These are phyloP conservation scores for Eretmochelys imbricata DNA, from an alignment of 2,113 vertebrate genomes.

Conservation along the genomic window DNA sequence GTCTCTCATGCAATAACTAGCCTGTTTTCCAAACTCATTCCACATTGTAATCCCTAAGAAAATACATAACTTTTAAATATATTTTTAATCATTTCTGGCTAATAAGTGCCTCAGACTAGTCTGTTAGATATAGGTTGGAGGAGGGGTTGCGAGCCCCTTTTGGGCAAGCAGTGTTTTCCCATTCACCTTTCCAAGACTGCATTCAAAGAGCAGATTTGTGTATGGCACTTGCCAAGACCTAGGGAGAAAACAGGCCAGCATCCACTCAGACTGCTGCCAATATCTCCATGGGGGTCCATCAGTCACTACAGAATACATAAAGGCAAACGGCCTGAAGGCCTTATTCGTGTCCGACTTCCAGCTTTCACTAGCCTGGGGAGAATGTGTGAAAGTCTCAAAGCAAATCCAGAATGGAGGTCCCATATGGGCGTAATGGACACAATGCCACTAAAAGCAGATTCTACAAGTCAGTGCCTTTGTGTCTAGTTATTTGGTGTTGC, in stretches of 20 bases:
- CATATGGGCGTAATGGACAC: neutral
- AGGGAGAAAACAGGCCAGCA: neutral
- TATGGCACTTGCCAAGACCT: neutral
- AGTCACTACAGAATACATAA: neutral
- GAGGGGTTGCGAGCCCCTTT: neutral
- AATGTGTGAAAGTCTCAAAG: neutral
- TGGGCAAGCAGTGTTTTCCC: neutral
- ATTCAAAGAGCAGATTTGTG: neutral
- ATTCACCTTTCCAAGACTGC: neutral
- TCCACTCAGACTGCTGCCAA: neutral
- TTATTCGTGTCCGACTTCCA: too few relatives aligned
- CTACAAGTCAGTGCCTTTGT: neutral
- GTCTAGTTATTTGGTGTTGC: neutral
- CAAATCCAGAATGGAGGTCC: neutral
- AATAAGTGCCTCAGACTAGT: neutral
- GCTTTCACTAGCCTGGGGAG: neutral
- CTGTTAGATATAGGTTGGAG: neutral
- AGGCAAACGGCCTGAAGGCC: neutral
- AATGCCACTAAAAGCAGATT: neutral
- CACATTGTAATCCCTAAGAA: neutral
- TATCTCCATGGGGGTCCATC: neutral
- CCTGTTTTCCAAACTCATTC: neutral
- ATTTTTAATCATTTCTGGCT: neutral
- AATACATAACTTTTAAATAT: neutral
- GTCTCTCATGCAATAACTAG: neutral